These are phyloP conservation scores for Diadromus collaris DNA, from an alignment of 2,888 invertebrate species.

Conservation along the genomic window DNA sequence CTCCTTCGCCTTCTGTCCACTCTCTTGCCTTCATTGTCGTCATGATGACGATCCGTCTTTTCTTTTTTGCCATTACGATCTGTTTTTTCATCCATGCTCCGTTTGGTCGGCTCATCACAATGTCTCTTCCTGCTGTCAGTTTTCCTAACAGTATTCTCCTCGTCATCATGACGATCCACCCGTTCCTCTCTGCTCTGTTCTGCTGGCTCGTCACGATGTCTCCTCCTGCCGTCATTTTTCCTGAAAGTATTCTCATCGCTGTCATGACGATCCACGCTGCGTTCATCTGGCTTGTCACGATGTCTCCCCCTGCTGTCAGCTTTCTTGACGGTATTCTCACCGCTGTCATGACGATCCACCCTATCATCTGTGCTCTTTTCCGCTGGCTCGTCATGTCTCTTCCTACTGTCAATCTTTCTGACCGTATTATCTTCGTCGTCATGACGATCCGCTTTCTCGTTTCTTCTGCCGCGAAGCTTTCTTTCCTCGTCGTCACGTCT, in stretches of 20 bases:
- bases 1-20: neutral
- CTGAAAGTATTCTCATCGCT: neutral
- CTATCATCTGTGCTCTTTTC: no score
- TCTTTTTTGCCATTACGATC: slow-evolving; percentile 5
- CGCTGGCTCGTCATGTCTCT: neutral
- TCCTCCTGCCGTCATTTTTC: neutral
- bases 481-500: neutral
- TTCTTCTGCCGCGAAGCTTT: neutral
- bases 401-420: neutral
- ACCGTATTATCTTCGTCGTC: neutral
- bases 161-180: neutral
- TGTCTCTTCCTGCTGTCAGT: neutral
- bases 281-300: neutral
- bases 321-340: neutral
- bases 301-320: neutral
- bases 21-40: neutral
- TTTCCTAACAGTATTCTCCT: neutral
- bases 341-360: neutral
- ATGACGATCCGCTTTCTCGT: neutral
- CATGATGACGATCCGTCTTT: neutral
- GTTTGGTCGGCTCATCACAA: neutral
- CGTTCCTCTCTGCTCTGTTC: neutral
- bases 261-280: neutral
- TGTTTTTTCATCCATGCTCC: neutral
- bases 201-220: neutral